phyloP scores from a whole-genome alignment of 2,888 invertebrate species.

The Phyllotreta cruciferae region DNA sequence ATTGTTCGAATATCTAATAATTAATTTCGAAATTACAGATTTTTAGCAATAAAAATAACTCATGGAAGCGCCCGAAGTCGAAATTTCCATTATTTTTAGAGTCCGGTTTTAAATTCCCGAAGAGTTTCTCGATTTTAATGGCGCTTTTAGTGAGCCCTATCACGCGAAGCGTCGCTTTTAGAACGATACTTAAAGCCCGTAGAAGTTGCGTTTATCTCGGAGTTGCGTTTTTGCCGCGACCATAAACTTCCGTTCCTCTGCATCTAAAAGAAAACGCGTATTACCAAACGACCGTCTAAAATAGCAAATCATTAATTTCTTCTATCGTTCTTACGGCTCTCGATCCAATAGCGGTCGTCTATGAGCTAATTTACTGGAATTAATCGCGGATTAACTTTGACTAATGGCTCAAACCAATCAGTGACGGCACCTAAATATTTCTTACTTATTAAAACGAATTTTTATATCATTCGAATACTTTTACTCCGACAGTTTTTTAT shows the following conservation, averaged over 20 bases:
- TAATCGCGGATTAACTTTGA: slow-evolving; percentile 27
- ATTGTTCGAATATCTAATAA: too few relatives aligned
- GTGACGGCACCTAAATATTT: slow-evolving; percentile 3
- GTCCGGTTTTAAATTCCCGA: too few relatives aligned
- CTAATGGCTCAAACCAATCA: slow-evolving; percentile 24
- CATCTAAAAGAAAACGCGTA: slow-evolving; percentile 10
- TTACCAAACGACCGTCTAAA: slow-evolving; percentile 10
- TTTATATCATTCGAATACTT: background rate
- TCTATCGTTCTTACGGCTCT: slow-evolving; percentile 19
- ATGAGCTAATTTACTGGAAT: slow-evolving; percentile 28
- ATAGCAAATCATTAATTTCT: slow-evolving; percentile 29
- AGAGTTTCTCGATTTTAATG: too few relatives aligned
- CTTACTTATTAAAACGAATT: background rate
- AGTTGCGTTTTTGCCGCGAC: slow-evolving; percentile 4
- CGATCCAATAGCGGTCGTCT: slow-evolving; percentile 24
- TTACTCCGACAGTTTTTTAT: background rate
- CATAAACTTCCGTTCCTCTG: slow-evolving; percentile 4
- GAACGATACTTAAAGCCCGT: background rate
- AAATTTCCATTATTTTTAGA: too few relatives aligned
- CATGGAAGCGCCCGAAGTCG: too few relatives aligned
- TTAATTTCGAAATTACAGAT: too few relatives aligned
- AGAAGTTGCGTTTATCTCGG: slow-evolving; percentile 1
- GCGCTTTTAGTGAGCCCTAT: too few relatives aligned
- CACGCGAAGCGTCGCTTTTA: slow-evolving; percentile 1
- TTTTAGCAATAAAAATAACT: too few relatives aligned